A percentile compares a stretch with the other conserved stretches of the same genome.
phyloP scores from a whole-genome alignment of 2,888 invertebrate species.

The Axea sp. region DNA sequence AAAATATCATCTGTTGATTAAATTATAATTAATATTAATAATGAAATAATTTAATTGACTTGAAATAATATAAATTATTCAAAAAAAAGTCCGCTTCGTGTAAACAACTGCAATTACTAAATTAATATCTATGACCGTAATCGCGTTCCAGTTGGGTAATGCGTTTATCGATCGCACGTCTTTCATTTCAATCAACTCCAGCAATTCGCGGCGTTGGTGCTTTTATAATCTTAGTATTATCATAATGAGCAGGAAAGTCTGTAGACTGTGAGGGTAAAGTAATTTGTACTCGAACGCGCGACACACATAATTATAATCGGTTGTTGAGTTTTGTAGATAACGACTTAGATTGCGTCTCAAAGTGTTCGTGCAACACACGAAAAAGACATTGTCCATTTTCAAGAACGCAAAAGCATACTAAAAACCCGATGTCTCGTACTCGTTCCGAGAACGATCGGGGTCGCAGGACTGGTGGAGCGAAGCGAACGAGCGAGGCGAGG shows the following conservation, averaged over 20 bases:
- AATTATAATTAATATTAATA: too few relatives aligned
- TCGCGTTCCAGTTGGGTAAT: slow-evolving; percentile 17
- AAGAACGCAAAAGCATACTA: slow-evolving; percentile 68
- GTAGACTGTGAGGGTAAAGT: slow-evolving; percentile 14
- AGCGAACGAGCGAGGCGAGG: slow-evolving; percentile 65
- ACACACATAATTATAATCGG: slow-evolving; percentile 17
- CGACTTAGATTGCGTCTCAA: not conserved
- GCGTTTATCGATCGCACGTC: slow-evolving; percentile 49
- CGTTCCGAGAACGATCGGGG: slow-evolving; percentile 75
- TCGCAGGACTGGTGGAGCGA: slow-evolving; percentile 73
- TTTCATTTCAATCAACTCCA: slow-evolving; percentile 38
- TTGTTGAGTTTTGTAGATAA: slow-evolving; percentile 11
- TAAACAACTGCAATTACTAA: slow-evolving; percentile 39
- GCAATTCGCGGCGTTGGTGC: slow-evolving; percentile 24
- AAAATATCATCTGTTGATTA: too few relatives aligned
- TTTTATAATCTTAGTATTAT: slow-evolving; percentile 35
- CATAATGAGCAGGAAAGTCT: slow-evolving; percentile 21
- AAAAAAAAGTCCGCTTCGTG: slow-evolving; percentile 11
- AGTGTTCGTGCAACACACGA: slow-evolving; percentile 23
- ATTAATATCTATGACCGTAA: slow-evolving; percentile 33
- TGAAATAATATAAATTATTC: too few relatives aligned
- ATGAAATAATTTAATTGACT: too few relatives aligned
- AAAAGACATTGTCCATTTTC: slow-evolving; percentile 71
- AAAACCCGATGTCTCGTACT: slow-evolving; percentile 71
- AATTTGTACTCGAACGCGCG: too few relatives aligned